Percentiles rank a stretch among this genome's conserved stretches.
Evolutionary conservation across 2,113 vertebrate species (phyloP).

Genomic region (Ictidomys tridecemlineatus): DNA sequence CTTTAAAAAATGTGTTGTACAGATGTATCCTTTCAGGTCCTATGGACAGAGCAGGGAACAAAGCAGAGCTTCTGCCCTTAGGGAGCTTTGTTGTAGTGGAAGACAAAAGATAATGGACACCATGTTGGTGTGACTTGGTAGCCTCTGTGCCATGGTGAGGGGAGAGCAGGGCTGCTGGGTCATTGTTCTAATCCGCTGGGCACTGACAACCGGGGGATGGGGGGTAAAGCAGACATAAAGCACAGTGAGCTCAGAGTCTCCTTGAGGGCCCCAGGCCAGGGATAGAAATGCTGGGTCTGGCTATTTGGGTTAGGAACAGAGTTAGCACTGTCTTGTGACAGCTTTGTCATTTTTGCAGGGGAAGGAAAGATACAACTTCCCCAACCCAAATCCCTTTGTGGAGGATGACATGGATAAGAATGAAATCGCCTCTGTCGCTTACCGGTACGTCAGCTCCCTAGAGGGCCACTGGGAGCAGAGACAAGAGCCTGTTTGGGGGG

Average conservation of each 20-base stretch:
- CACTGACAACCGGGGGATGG: fast-evolving
- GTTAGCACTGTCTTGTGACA: neutral
- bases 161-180: neutral
- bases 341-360: constrained; percentile 86
- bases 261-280: neutral
- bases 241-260: neutral
- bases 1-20: neutral
- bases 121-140: too few species aligned
- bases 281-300: neutral
- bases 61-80: neutral
- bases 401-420: constrained; percentile 99
- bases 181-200: neutral
- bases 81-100: neutral
- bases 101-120: neutral
- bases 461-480: neutral
- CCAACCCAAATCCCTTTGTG: constrained; percentile 96
- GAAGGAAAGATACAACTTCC: constrained; percentile 96
- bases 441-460: constrained; percentile 89
- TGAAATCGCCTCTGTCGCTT: constrained; percentile 97
- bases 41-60: neutral
- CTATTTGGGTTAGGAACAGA: neutral
- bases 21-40: neutral
- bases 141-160: neutral
- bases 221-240: neutral
- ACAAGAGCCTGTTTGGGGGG: fast-evolving